Conservation (phyloP, 2,888 invertebrate species). For the Odontocerum albicorne region DNA sequence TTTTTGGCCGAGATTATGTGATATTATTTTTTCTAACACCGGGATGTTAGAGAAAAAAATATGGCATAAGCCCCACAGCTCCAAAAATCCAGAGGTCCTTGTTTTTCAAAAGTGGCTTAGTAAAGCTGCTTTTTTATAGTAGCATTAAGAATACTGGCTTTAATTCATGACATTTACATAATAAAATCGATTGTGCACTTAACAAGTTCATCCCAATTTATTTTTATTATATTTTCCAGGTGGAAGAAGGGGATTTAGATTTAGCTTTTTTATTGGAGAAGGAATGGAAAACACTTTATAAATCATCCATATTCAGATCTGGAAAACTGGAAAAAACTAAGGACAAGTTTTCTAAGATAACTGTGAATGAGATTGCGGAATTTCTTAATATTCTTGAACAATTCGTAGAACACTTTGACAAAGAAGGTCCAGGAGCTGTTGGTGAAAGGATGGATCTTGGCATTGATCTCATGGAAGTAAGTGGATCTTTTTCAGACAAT, state of each 20-base stretch:
- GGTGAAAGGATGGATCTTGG: slow-evolving; percentile 78
- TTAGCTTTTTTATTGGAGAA: slow-evolving; percentile 63
- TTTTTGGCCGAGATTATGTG: too few relatives aligned
- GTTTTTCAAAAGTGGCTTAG: too few relatives aligned
- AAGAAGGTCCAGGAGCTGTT: slow-evolving; percentile 78
- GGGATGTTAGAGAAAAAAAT: too few relatives aligned
- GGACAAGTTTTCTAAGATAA: slow-evolving; percentile 81
- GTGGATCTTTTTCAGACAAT: too few relatives aligned
- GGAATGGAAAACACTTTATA: slow-evolving; percentile 70
- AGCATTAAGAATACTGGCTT: too few relatives aligned
- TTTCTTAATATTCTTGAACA: slow-evolving; percentile 64
- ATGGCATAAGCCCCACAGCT: too few relatives aligned
- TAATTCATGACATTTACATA: too few relatives aligned
- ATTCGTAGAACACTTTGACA: slow-evolving; percentile 74
- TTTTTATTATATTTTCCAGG: slow-evolving; percentile 41
- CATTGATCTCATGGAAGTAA: slow-evolving; percentile 66
- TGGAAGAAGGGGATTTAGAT: slow-evolving; percentile 57
- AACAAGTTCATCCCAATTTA: too few relatives aligned
- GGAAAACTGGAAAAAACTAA: slow-evolving; percentile 78
- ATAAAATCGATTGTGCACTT: too few relatives aligned
- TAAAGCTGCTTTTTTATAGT: neutral
- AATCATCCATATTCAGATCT: slow-evolving; percentile 68
- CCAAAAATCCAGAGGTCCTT: too few relatives aligned
- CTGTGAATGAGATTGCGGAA: slow-evolving; percentile 70
- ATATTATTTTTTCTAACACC: too few relatives aligned